Conservation (phyloP, 2,113 vertebrate species). For the Rhinopomastus cyanomelas region DNA sequence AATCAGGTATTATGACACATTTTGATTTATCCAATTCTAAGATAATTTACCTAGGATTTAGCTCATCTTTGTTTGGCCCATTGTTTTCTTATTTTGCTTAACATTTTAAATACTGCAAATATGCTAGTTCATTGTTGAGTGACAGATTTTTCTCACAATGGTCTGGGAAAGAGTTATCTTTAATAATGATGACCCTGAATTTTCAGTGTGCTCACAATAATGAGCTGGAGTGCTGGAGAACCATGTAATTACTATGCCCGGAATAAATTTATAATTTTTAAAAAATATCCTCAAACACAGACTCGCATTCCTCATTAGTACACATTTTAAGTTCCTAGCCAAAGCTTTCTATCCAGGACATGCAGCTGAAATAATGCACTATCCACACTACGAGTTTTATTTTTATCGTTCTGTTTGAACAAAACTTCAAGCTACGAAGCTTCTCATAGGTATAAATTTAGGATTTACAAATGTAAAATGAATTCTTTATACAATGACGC, state of each 20-base stretch:
- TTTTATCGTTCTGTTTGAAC: background rate
- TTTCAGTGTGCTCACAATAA: background rate
- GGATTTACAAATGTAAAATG: background rate
- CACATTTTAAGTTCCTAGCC: background rate
- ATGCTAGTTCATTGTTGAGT: background rate
- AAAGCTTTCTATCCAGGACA: background rate
- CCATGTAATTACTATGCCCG: background rate
- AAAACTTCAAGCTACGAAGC: background rate
- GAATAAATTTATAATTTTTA: background rate
- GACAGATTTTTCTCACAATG: background rate
- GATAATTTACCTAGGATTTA: background rate
- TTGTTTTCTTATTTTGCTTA: background rate
- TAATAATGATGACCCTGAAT: background rate
- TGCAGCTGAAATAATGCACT: background rate
- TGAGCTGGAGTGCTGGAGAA: accelerated
- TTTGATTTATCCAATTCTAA: background rate
- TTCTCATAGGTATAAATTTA: background rate
- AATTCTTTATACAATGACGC: background rate
- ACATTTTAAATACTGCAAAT: background rate
- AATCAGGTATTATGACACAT: background rate
- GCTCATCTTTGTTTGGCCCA: background rate
- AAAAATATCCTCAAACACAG: background rate
- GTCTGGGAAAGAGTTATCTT: background rate
- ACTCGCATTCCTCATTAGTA: background rate
- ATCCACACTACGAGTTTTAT: background rate